Base-by-base conservation (phyloP, 2,113 vertebrate species). In the Carassius gibelio region DNA sequence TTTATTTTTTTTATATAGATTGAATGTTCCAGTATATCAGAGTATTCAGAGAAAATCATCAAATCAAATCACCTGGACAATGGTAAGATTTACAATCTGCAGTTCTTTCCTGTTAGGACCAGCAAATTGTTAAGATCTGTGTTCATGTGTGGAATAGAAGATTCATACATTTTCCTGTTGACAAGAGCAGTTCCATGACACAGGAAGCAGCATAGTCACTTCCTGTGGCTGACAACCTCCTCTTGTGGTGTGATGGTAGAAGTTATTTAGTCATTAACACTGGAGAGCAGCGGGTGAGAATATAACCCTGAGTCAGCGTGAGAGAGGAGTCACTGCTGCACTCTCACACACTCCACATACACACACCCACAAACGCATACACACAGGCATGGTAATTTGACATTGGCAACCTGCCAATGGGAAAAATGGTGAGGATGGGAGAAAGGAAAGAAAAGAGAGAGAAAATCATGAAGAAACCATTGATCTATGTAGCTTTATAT, bases 41-140 rank as follows among this genome's bases (percentile, higher is more conserved):
- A 99, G 90, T 99, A 99, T 92, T 99, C 98, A 0, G 97, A 99
- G 95, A 99, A 98, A 96, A 99, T 99, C 82, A 97, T 99, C 94
- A 99, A 98, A 91, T 97, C 98, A 2, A 99, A 99, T 90, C 97
- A 98, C 90, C 91, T 99, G 91, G 97, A 99, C 92, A 96, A 96
- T 80, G 97, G 98, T 99, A 95, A 96, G 96, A 80, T 85, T 26
- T n/a, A 26, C 21, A 69, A 71, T 57, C 83, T 30, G 61, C 59
- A 75, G 71, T 23, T 55, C 61, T 1, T 23, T 14, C 38, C 19
- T 3, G 57, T 88, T 76, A 66, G 19, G 52, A 21, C 71, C 23
- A 50, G 23, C 7, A 17, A 55, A 38, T 9, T 38, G n/a, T 81
- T 48, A 48, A 48, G 78, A 78, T 48, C 21, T 68, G 17, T 26